A percentile compares a stretch with the other conserved stretches of the same genome.
Conservation (phyloP, 2,113 vertebrate genomes). For the Taxidea taxus region DNA sequence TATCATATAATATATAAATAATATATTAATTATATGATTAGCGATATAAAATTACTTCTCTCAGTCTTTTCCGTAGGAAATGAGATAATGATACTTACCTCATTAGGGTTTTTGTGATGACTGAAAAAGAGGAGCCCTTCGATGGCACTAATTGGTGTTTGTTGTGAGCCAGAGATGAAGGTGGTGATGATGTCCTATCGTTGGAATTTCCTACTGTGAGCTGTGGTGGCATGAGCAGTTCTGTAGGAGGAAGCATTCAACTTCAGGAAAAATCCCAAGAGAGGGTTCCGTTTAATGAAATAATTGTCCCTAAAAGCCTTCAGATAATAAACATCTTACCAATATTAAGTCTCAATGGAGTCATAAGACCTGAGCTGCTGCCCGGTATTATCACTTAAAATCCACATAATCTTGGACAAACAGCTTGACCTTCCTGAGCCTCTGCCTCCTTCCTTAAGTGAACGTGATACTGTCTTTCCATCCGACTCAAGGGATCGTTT, state of each 20-base stretch:
- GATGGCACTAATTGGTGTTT: not conserved
- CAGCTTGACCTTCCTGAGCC: not conserved
- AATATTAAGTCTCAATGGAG: slow-evolving; percentile 28
- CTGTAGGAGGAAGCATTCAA: not conserved
- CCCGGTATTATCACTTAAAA: not conserved
- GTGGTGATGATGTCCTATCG: not conserved
- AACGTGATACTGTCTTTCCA: not conserved
- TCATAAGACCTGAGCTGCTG: not conserved
- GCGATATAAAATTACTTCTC: not conserved
- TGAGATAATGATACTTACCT: not conserved
- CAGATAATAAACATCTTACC: slow-evolving; percentile 20
- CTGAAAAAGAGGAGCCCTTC: not conserved
- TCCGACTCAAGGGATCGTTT: not conserved
- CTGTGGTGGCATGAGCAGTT: not conserved
- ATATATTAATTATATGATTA: no score
- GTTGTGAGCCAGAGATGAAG: not conserved
- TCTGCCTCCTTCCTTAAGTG: not conserved
- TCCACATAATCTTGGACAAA: not conserved
- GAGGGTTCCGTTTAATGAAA: slow-evolving; percentile 38
- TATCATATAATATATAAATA: no score
- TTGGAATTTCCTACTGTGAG: not conserved
- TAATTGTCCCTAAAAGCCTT: not conserved
- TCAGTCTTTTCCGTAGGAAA: not conserved
- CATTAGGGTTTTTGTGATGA: not conserved
- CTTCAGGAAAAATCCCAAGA: not conserved